Conservation (phyloP, 2,888 invertebrate species). For the Nomada hirtipes region DNA sequence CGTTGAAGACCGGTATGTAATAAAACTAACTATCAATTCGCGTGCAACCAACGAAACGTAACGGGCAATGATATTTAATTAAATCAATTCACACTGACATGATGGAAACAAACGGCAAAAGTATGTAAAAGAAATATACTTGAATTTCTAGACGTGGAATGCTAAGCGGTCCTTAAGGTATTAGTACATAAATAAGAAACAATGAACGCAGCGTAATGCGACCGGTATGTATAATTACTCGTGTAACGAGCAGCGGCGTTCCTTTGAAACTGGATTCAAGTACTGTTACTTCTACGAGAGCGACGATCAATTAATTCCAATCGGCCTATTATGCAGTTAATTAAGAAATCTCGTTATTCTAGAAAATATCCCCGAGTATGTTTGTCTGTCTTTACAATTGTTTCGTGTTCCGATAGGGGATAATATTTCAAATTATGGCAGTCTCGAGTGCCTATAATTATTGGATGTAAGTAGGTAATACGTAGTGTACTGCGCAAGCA, state of each 20-base stretch:
- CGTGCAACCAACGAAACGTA: conserved; percentile 27
- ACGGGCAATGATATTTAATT: conserved; percentile 41
- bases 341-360: conserved; percentile 57
- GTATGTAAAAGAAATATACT: conserved; percentile 7
- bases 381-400: conserved; percentile 31
- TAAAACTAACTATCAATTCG: background rate
- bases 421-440: conserved; percentile 1
- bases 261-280: conserved; percentile 47
- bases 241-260: conserved; percentile 42
- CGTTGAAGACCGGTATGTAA: background rate
- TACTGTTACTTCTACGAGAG: conserved; percentile 46
- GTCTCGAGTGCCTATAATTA: conserved; percentile 5
- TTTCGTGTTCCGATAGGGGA: background rate
- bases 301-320: conserved; percentile 51
- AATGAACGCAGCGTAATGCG: conserved; percentile 35
- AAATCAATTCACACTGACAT: conserved; percentile 33
- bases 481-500: background rate
- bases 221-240: conserved; percentile 48
- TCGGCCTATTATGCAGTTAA: conserved; percentile 56
- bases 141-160: conserved; percentile 35
- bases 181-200: conserved; percentile 50
- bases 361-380: conserved; percentile 39
- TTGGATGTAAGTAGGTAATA: background rate
- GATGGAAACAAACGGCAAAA: background rate
- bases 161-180: conserved; percentile 26